Conservation (phyloP, 2,113 vertebrate species). For the Oncorhynchus keta region DNA sequence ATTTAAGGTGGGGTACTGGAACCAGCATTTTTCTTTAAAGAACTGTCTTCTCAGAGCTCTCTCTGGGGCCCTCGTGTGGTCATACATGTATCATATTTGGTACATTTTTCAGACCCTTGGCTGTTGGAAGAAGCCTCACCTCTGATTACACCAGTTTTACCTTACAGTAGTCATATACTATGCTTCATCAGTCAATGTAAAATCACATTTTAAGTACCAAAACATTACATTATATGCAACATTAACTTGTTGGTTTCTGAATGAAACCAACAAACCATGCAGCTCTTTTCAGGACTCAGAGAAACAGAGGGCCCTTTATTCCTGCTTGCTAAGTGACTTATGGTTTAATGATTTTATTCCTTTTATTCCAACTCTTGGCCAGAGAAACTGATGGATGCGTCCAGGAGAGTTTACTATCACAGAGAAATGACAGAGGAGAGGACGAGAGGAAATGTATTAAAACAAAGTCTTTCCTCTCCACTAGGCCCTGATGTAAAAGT, state of each 20-base stretch:
- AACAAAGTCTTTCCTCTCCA: slow-evolving; percentile 32
- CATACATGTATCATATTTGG: not conserved
- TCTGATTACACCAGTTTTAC: no score
- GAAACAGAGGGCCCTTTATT: not conserved
- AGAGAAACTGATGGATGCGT: not conserved
- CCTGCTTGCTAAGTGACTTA: slow-evolving; percentile 22
- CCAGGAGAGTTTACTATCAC: not conserved
- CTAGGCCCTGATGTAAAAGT: slow-evolving; percentile 37
- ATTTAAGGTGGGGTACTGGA: no score
- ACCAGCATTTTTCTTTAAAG: not conserved
- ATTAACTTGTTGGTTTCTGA: not conserved
- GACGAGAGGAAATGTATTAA: no score
- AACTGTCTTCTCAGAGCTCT: not conserved
- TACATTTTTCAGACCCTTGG: not conserved
- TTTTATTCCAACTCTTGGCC: slow-evolving; percentile 30
- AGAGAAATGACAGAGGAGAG: no score
- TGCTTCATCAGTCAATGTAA: not conserved
- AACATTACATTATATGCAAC: not conserved
- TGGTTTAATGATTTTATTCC: slow-evolving; percentile 40
- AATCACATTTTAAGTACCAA: not conserved
- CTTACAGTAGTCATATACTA: no score
- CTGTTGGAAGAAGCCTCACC: no score
- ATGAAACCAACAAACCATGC: not conserved
- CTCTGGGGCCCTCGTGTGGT: slow-evolving; percentile 11
- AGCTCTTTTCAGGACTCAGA: not conserved